Percentiles rank a stretch among this genome's conserved stretches.
Conservation (phyloP, 2,797 vertebrate genomes). For the Melanotaenia parkinsoni region DNA sequence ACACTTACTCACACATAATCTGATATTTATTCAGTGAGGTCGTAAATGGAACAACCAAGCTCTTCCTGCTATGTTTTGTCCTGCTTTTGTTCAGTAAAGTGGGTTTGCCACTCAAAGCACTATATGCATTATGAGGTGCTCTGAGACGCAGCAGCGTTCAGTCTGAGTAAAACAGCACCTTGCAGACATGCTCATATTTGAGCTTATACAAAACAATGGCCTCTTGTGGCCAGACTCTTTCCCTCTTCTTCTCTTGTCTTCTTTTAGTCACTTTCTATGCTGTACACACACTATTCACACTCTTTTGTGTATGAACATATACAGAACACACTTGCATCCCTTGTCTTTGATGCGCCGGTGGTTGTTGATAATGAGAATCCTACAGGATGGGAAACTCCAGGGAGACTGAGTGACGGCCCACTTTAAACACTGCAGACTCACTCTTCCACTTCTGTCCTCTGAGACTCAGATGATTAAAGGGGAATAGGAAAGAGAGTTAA, state of each 20-base stretch:
- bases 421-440: constrained; percentile 73
- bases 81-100: constrained; percentile 14
- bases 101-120: constrained; percentile 12
- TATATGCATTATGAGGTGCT: constrained; percentile 18
- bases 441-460: constrained; percentile 48
- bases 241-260: constrained; percentile 33
- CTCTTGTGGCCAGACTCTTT: constrained; percentile 55
- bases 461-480: constrained; percentile 66
- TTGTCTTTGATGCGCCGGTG: constrained; percentile 73
- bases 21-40: not conserved
- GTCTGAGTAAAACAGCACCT: constrained; percentile 55
- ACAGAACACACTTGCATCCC: constrained; percentile 53
- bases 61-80: constrained; percentile 11
- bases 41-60: not conserved
- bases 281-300: constrained; percentile 38
- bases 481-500: constrained; percentile 52
- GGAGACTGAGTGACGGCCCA: constrained; percentile 73
- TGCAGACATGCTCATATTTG: constrained; percentile 59
- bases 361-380: constrained; percentile 82
- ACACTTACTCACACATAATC: not conserved
- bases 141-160: constrained; percentile 49
- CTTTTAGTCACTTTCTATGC: constrained; percentile 51
- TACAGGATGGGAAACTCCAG: constrained; percentile 75
- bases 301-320: constrained; percentile 19
- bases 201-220: constrained; percentile 72